These are phyloP conservation scores for Martes martes DNA, from an alignment of 2,113 vertebrate genomes.

Conservation along the genomic window DNA sequence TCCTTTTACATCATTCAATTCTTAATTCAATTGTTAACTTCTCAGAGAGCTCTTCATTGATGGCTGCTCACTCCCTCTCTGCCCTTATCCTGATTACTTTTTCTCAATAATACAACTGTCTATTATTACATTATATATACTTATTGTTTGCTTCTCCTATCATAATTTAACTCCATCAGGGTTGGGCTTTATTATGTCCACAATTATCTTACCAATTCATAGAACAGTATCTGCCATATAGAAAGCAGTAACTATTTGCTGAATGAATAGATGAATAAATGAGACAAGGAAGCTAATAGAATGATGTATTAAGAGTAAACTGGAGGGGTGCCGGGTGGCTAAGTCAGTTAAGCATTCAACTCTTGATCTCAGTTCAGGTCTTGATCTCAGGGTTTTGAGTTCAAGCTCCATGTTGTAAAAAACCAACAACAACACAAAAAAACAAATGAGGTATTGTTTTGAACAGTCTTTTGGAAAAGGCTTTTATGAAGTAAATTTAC, in stretches of 20 bases:
- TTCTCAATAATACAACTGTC: background rate
- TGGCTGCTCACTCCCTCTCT: background rate
- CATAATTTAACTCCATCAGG: background rate
- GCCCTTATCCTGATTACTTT: background rate
- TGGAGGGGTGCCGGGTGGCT: background rate
- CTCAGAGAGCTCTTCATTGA: background rate
- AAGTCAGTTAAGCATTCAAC: background rate
- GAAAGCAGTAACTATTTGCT: conserved; percentile 34
- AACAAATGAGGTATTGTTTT: conserved; percentile 41
- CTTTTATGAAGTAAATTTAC: conserved; percentile 25
- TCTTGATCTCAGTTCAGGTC: background rate
- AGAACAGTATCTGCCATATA: background rate
- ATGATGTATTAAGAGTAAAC: conserved; percentile 6
- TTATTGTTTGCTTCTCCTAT: background rate
- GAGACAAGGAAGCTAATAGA: background rate
- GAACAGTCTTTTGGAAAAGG: background rate
- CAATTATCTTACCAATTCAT: background rate
- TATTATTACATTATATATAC: conserved; percentile 3
- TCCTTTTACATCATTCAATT: background rate
- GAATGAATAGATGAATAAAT: background rate
- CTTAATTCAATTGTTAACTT: background rate
- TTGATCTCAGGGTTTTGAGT: background rate
- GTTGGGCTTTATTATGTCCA: background rate
- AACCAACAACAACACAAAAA: background rate
- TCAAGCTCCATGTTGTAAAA: background rate